Evolutionary conservation across 2,113 vertebrate genomes (phyloP).

Genomic region (Anguilla japonica): DNA sequence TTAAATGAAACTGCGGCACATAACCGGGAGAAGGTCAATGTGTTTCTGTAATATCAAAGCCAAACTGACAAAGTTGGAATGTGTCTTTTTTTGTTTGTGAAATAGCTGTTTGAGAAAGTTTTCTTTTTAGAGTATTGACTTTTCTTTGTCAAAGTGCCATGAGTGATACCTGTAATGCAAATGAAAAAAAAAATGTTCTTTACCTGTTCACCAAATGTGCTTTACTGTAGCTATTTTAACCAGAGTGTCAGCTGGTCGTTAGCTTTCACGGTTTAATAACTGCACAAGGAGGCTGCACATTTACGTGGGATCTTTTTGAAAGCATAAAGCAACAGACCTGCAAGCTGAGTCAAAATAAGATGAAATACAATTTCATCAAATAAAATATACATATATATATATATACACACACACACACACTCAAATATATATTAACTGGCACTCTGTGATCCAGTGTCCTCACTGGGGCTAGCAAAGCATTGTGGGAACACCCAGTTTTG

Average conservation of each 20-base stretch:
- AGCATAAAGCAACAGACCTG: not conserved
- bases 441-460: not conserved
- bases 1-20: not conserved
- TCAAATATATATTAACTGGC: too few species aligned
- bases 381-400: too few species aligned
- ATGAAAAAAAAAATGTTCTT: too few species aligned
- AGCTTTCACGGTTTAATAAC: not conserved
- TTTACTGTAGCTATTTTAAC: too few species aligned
- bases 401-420: too few species aligned
- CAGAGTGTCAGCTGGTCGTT: too few species aligned
- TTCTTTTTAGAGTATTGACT: not conserved
- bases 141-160: not conserved
- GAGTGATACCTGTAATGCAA: not conserved
- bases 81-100: not conserved
- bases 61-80: not conserved
- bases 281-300: not conserved
- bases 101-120: not conserved
- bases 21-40: too few species aligned
- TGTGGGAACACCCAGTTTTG: not conserved
- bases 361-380: not conserved
- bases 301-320: not conserved
- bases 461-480: not conserved
- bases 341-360: not conserved
- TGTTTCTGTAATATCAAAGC: not conserved
- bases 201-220: too few species aligned